Conservation (phyloP, 2,797 vertebrate species). For the Gambusia yucatana region DNA sequence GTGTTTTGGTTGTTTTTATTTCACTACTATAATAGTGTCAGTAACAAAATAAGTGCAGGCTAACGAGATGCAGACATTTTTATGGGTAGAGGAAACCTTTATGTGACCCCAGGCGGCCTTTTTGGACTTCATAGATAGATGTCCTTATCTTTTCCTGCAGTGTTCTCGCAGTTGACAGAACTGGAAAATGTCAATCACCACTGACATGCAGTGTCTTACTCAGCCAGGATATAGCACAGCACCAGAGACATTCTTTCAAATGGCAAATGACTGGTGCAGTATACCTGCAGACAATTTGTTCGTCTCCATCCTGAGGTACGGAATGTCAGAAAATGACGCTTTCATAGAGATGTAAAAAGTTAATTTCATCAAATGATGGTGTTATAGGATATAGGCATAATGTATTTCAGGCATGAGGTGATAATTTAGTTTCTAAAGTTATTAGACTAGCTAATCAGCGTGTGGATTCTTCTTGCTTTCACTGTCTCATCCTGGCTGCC, state of each 20-base stretch:
- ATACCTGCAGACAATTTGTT: conserved; percentile 51
- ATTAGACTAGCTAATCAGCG: conserved; percentile 75
- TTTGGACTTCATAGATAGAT: conserved; percentile 73
- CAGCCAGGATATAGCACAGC: conserved; percentile 72
- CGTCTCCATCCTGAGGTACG: conserved; percentile 39
- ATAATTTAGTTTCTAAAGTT: conserved; percentile 84
- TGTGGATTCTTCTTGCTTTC: conserved; percentile 80
- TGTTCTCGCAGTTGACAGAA: conserved; percentile 75
- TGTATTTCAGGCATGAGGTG: conserved; percentile 69
- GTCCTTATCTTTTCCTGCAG: conserved; percentile 81
- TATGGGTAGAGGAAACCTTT: conserved; percentile 66
- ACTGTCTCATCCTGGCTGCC: conserved; percentile 80
- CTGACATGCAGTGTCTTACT: conserved; percentile 75
- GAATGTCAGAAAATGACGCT: conserved; percentile 33
- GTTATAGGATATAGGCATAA: conserved; percentile 33
- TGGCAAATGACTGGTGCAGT: conserved; percentile 71
- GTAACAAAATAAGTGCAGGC: conserved; percentile 47
- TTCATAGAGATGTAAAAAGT: background rate
- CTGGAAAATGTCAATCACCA: conserved; percentile 78
- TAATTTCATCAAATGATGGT: conserved; percentile 48
- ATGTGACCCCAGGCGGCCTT: conserved; percentile 73
- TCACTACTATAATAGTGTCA: conserved; percentile 3
- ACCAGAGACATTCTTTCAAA: conserved; percentile 68
- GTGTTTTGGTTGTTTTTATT: conserved; percentile 10
- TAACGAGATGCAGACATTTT: conserved; percentile 64